Conservation (phyloP, 2,797 vertebrate species). For the Pagetopsis macropterus region DNA sequence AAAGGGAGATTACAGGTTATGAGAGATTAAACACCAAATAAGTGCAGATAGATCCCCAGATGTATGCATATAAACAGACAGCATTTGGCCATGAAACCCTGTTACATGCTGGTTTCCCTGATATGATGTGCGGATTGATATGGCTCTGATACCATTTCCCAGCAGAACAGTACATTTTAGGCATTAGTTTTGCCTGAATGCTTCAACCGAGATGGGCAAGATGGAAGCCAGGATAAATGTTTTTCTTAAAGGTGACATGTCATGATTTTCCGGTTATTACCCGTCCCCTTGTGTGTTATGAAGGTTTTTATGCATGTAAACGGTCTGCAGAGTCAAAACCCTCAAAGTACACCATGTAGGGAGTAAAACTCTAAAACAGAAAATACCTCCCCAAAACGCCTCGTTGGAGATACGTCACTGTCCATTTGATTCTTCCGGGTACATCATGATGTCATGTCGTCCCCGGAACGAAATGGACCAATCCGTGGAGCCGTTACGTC, state of each 20-base stretch:
- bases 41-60: constrained; percentile 61
- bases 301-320: too few relatives aligned
- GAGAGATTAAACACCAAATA: constrained; percentile 19
- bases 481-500: too few relatives aligned
- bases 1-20: constrained; percentile 28
- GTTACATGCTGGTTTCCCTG: constrained; percentile 67
- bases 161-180: constrained; percentile 64
- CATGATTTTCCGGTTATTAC: too few relatives aligned
- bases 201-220: constrained; percentile 40
- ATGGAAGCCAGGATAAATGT: constrained; percentile 57
- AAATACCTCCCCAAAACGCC: too few relatives aligned
- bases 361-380: too few relatives aligned
- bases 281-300: too few relatives aligned
- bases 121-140: constrained; percentile 67
- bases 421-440: too few relatives aligned
- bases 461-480: too few relatives aligned
- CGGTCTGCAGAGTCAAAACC: too few relatives aligned
- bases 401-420: too few relatives aligned
- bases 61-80: constrained; percentile 53
- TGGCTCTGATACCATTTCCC: constrained; percentile 58
- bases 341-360: too few relatives aligned
- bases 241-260: neutral
- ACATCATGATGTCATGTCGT: too few relatives aligned
- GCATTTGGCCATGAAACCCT: constrained; percentile 69
- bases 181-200: constrained; percentile 59